Evolutionary conservation across 2,113 vertebrate genomes (phyloP), one percentile per base, ranked within the genome.

Genomic region (Carassius carassius): DNA sequence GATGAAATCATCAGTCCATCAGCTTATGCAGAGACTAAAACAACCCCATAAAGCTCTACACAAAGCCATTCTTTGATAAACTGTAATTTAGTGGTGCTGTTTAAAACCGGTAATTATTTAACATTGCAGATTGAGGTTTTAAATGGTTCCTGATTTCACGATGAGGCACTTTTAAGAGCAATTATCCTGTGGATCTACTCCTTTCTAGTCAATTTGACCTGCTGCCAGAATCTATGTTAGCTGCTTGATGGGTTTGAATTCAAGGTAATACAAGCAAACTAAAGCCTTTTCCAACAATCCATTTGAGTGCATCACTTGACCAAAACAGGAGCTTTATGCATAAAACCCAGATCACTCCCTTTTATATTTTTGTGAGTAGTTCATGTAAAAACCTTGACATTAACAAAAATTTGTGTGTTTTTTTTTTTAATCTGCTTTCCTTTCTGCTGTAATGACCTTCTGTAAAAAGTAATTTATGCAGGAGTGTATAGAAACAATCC

Each of bases 71-170:
- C 83, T 37, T 67, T 63, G 44, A 69, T 76, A 35, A 75, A 41
- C 41, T 78, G 75, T 78, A 17, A 70, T 65, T 79, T 25, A 47
- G 37, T 5, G 41, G 58, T 16, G 8, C 78, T 63, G 58, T 63
- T 63, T 80, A 17, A 80, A 65, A 25, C 78, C 8, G n/a, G 78
- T 69, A 54, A 69, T 69, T 81, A 81, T 81, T 69, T 81, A 54
- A 54, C 79, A 35, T 69, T 69, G 79, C 79, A 69, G 78, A 80
- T 80, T 80, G 78, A 81, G 69, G 79, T 81, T 49, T 81, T 35
- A n/a, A 60, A 79, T 74, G 84, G 29, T 44, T 72, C 83, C 83
- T 78, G 75, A 77, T 35, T 78, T 23, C 32, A 25, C 7, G 5
- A 69, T 29, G 47, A 67, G n/a, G 2, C 63, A 41, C 29, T 60